These are phyloP conservation scores for Colossoma macropomum DNA, from an alignment of 2,113 vertebrate genomes.

Conservation along the genomic window DNA sequence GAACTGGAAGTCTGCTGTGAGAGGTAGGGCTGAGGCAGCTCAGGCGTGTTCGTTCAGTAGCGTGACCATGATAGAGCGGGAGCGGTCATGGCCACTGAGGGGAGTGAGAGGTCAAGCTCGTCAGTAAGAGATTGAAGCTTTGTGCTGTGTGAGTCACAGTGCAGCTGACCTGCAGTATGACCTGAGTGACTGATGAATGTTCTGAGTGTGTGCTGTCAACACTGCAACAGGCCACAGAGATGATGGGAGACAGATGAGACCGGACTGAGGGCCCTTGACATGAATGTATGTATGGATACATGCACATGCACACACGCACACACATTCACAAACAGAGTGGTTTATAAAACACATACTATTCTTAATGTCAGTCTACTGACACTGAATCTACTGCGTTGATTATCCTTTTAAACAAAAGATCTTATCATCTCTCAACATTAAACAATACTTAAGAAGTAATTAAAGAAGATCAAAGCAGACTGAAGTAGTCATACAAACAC, in stretches of 20 bases:
- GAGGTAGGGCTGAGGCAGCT: constrained; percentile 23
- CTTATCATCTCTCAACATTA: too few relatives aligned
- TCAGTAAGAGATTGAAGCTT: constrained; percentile 39
- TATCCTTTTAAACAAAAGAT: too few relatives aligned
- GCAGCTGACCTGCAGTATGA: constrained; percentile 46
- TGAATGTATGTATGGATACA: constrained; percentile 49
- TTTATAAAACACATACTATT: not conserved
- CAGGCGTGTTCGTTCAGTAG: constrained; percentile 34
- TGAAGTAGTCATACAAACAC: too few relatives aligned
- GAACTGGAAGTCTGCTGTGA: constrained; percentile 8
- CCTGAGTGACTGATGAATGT: constrained; percentile 51
- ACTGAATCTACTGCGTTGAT: too few relatives aligned
- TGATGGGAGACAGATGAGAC: constrained; percentile 51
- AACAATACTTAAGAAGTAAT: too few relatives aligned
- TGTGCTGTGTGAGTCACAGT: constrained; percentile 39
- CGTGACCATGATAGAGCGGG: constrained; percentile 42
- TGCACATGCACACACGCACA: constrained; percentile 13
- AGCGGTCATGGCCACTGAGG: constrained; percentile 33
- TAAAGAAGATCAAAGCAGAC: too few relatives aligned
- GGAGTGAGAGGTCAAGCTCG: constrained; percentile 36
- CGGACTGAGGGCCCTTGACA: constrained; percentile 31
- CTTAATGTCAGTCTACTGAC: not conserved
- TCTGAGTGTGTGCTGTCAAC: constrained; percentile 49
- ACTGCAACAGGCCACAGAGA: constrained; percentile 36
- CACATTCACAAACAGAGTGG: not conserved